Conservation (phyloP, 2,797 vertebrate genomes). For the Heterohyrax brucei region DNA sequence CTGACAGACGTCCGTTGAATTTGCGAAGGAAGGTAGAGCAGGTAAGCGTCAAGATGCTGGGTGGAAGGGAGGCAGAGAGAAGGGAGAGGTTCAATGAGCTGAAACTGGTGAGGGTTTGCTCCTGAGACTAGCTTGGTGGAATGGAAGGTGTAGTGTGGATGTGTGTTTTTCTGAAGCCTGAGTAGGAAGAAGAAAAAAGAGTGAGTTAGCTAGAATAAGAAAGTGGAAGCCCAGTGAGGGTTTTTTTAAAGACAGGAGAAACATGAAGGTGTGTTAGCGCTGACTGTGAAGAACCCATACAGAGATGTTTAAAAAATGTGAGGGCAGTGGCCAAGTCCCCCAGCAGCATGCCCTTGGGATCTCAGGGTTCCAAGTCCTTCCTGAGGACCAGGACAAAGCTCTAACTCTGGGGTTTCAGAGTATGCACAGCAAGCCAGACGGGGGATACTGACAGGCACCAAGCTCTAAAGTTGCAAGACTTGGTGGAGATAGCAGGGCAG, state of each 20-base stretch:
- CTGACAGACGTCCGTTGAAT: not conserved
- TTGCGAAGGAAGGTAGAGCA: constrained; percentile 90
- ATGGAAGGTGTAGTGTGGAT: no score
- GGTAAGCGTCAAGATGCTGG: constrained; percentile 92
- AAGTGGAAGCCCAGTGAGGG: not conserved
- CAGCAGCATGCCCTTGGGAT: not conserved
- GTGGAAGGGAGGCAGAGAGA: constrained; percentile 40
- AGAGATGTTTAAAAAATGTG: not conserved
- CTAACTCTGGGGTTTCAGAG: not conserved
- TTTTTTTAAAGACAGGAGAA: not conserved
- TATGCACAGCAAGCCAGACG: not conserved
- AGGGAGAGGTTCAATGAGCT: not conserved
- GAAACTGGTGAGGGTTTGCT: not conserved
- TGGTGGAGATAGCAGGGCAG: not conserved
- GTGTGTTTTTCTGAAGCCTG: not conserved
- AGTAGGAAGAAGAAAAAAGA: not conserved
- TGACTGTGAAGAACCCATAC: not conserved
- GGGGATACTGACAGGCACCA: not conserved
- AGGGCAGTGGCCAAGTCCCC: not conserved
- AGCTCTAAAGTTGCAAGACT: not conserved
- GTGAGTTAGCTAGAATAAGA: not conserved
- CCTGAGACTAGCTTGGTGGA: not conserved
- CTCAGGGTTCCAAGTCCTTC: not conserved
- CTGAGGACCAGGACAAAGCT: not conserved
- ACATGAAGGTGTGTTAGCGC: not conserved